These are phyloP conservation scores for Cottus gobio DNA, from an alignment of 2,113 vertebrate genomes.

Conservation along the genomic window DNA sequence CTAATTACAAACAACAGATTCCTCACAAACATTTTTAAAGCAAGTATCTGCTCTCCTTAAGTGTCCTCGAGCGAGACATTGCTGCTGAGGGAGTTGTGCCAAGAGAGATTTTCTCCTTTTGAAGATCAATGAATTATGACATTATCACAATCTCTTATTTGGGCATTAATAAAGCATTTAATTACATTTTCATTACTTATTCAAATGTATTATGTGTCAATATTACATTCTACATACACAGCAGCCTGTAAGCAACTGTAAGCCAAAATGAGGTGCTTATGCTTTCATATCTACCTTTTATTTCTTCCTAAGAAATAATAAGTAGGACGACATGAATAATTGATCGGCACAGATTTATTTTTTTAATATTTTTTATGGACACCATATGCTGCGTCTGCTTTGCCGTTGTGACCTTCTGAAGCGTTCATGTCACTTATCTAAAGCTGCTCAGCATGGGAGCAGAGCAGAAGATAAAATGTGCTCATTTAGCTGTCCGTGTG, in stretches of 20 bases:
- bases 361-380: slow-evolving; percentile 12
- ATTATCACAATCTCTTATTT: neutral
- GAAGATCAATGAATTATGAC: neutral
- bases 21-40: neutral
- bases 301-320: slow-evolving; percentile 4
- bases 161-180: neutral
- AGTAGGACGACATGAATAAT: slow-evolving; percentile 38
- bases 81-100: neutral
- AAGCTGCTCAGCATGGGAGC: slow-evolving; percentile 23
- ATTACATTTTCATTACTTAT: too few species aligned
- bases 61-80: slow-evolving; percentile 6
- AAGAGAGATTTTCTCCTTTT: neutral
- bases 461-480: neutral
- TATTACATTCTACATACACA: neutral
- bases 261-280: neutral
- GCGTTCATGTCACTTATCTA: slow-evolving; percentile 23
- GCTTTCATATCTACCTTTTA: neutral
- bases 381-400: slow-evolving; percentile 34
- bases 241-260: neutral
- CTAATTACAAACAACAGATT: slow-evolving; percentile 14
- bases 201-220: neutral
- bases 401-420: slow-evolving; percentile 47
- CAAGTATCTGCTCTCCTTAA: neutral
- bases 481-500: neutral
- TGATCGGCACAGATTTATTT: slow-evolving; percentile 9